Evolutionary conservation across 2,113 vertebrate genomes (phyloP).

Genomic region (Syrmaticus mikado): DNA sequence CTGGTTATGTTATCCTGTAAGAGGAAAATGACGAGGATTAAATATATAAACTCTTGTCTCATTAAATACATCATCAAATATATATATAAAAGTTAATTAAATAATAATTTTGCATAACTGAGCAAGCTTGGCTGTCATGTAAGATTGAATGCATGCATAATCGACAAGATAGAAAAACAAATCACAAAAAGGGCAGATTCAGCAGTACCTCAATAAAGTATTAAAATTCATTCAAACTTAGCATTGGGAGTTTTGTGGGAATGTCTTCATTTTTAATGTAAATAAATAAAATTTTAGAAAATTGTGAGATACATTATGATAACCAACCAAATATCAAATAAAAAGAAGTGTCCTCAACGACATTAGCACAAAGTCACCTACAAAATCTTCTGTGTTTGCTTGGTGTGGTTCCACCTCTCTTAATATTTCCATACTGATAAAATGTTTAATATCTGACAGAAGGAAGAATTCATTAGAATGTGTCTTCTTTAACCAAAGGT

Average conservation of each 20-base stretch:
- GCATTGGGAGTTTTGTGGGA: background rate
- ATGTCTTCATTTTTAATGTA: background rate
- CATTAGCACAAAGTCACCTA: background rate
- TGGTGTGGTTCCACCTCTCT: background rate
- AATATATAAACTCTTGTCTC: background rate
- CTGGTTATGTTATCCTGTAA: background rate
- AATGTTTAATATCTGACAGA: background rate
- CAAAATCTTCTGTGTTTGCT: background rate
- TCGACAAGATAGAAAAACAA: background rate
- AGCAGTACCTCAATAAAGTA: background rate
- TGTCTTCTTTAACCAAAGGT: background rate
- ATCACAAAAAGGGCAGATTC: background rate
- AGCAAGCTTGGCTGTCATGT: background rate
- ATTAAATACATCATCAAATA: background rate
- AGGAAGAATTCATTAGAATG: background rate
- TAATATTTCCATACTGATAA: background rate
- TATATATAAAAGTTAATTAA: background rate
- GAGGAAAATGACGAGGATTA: background rate
- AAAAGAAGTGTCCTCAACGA: background rate
- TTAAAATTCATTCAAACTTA: background rate
- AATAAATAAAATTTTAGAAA: background rate
- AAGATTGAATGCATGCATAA: background rate
- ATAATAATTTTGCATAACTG: slow-evolving; percentile 1
- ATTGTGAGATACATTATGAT: background rate
- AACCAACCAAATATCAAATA: background rate